Evolutionary conservation across 2,888 invertebrate species (phyloP).

Genomic region (Pilophorus perplexus): DNA sequence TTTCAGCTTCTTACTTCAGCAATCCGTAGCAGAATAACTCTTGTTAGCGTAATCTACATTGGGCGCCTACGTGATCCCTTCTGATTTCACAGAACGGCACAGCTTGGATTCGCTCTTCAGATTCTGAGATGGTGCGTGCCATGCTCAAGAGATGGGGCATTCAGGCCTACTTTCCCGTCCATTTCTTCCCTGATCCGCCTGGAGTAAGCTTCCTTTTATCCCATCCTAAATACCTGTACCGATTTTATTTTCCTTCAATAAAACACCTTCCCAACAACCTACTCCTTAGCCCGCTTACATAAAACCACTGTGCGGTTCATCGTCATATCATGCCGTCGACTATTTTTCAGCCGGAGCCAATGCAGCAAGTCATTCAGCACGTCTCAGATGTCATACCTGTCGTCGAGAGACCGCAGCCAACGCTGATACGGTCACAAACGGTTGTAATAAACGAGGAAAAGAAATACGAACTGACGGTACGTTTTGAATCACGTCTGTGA

Average conservation of each 20-base stretch:
- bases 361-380: constrained; percentile 20
- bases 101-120: constrained; percentile 6
- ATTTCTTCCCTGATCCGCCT: constrained; percentile 2
- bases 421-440: constrained; percentile 22
- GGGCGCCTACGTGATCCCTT: too few species aligned
- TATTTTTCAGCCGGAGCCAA: constrained; percentile 13
- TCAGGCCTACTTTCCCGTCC: constrained; percentile 20
- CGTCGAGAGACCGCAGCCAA: constrained; percentile 24
- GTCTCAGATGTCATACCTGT: constrained; percentile 18
- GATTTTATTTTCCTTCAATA: too few species aligned
- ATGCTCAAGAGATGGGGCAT: constrained; percentile 7
- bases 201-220: background rate
- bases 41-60: too few species aligned
- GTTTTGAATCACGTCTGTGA: background rate
- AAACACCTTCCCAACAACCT: too few species aligned
- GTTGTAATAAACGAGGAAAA: constrained; percentile 35
- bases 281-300: too few species aligned
- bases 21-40: too few species aligned
- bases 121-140: constrained; percentile 4
- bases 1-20: too few species aligned
- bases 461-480: constrained; percentile 40
- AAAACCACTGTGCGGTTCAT: too few species aligned
- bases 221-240: background rate
- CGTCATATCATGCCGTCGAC: too few species aligned
- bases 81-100: constrained; percentile 10